phyloP scores from a whole-genome alignment of 2,888 invertebrate genomes.

The Amiota mariae region DNA sequence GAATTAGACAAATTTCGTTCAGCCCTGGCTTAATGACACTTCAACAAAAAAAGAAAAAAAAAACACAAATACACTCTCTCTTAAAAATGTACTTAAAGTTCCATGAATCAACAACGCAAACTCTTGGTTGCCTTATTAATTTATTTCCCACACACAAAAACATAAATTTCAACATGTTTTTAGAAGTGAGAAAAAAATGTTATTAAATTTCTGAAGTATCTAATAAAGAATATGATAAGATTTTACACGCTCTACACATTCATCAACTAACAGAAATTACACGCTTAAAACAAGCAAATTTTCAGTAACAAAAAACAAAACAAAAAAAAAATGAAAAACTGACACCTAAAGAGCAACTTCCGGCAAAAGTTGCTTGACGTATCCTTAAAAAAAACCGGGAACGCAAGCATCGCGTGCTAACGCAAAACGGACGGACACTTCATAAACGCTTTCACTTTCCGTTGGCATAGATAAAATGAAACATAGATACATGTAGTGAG shows the following conservation, averaged over 20 bases:
- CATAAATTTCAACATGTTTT: too few species aligned
- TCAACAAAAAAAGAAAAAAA: too few species aligned
- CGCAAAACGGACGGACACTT: conserved; percentile 50
- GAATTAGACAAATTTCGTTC: too few species aligned
- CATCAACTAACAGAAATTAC: neutral
- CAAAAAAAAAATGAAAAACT: neutral
- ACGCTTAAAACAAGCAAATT: conserved; percentile 14
- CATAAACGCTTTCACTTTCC: conserved; percentile 65
- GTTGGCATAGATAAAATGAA: conserved; percentile 1
- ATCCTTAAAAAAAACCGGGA: too few species aligned
- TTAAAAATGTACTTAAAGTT: too few species aligned
- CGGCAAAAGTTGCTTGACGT: neutral
- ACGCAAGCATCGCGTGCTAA: conserved; percentile 20
- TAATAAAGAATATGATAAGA: neutral
- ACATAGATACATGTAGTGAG: too few species aligned
- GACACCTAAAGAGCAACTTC: conserved; percentile 6
- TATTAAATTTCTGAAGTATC: conserved; percentile 60
- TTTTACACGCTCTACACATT: too few species aligned
- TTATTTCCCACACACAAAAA: too few species aligned
- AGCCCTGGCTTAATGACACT: too few species aligned
- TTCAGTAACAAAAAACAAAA: neutral
- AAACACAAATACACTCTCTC: too few species aligned
- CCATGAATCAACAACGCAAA: too few species aligned
- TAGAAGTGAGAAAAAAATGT: conserved; percentile 21
- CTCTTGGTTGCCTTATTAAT: too few species aligned